These are phyloP conservation scores for Athalia circularis DNA, from an alignment of 2,888 invertebrate genomes.

Conservation along the genomic window DNA sequence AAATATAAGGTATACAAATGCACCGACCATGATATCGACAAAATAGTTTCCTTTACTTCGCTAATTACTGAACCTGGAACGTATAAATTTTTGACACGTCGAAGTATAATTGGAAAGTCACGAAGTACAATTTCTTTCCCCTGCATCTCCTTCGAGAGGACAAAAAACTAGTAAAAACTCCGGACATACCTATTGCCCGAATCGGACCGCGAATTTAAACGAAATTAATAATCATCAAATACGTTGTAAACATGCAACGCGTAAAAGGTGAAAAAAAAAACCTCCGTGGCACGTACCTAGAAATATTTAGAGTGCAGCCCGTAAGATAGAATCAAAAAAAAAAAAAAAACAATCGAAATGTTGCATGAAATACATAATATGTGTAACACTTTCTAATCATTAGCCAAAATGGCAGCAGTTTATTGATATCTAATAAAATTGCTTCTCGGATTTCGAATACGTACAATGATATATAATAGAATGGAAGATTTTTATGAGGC, in stretches of 20 bases:
- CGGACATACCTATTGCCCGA: no score
- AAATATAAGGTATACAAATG: neutral
- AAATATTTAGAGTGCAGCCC: constrained; percentile 17
- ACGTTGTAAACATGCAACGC: neutral
- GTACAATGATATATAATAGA: constrained; percentile 14
- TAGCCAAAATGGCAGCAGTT: neutral
- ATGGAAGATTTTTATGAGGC: constrained; percentile 37
- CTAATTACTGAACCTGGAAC: no score
- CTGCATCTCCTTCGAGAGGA: no score
- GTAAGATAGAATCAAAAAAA: constrained; percentile 9
- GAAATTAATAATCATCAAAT: neutral
- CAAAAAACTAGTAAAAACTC: no score
- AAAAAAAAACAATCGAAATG: neutral
- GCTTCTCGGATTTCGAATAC: no score
- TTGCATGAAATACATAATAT: neutral
- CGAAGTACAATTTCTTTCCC: no score
- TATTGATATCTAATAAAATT: no score
- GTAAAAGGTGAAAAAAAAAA: neutral
- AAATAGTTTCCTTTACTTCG: no score
- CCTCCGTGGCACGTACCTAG: constrained; percentile 6
- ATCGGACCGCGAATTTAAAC: no score
- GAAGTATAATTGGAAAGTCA: no score
- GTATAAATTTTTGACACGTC: no score
- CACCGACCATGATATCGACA: no score
- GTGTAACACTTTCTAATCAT: constrained; percentile 47